A percentile compares a stretch with the other conserved stretches of the same genome.
Conservation (phyloP, 2,797 vertebrate genomes). For the Sphenodon punctatus region DNA sequence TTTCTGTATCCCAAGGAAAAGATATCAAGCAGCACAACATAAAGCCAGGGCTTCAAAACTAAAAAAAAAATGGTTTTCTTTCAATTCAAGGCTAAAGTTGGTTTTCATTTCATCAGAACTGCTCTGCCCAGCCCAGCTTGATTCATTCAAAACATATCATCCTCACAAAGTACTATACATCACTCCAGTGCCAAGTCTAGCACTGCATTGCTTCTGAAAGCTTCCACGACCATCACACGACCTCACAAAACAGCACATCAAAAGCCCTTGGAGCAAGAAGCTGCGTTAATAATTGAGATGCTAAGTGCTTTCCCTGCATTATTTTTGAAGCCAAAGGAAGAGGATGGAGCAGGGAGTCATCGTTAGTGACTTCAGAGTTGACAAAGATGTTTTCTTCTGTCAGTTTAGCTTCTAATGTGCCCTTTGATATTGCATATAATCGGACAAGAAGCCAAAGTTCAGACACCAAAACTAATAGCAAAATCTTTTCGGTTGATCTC, state of each 20-base stretch:
- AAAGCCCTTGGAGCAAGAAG: neutral
- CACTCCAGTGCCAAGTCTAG: neutral
- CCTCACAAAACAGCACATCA: neutral
- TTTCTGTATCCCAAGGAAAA: too few relatives aligned
- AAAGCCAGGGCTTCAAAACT: too few relatives aligned
- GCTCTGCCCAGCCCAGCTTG: neutral
- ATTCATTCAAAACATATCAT: neutral
- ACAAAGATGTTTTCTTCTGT: slow-evolving; percentile 4
- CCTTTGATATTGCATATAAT: neutral
- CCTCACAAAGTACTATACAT: neutral
- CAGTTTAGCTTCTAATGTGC: neutral
- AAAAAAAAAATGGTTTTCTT: too few relatives aligned
- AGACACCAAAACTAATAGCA: neutral
- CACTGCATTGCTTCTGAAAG: neutral
- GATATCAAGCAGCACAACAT: too few relatives aligned
- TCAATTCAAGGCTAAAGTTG: too few relatives aligned
- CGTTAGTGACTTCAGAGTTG: neutral
- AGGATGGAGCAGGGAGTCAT: neutral
- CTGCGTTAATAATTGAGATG: neutral
- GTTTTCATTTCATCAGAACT: neutral
- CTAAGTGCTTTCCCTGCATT: neutral
- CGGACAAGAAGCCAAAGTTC: slow-evolving; percentile 9
- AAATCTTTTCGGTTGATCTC: neutral
- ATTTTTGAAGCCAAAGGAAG: neutral
- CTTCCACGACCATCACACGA: neutral